A percentile compares a stretch with the other conserved stretches of the same genome.
Evolutionary conservation across 2,113 vertebrate species (phyloP).

Genomic region (Dicrurus megarhynchus): DNA sequence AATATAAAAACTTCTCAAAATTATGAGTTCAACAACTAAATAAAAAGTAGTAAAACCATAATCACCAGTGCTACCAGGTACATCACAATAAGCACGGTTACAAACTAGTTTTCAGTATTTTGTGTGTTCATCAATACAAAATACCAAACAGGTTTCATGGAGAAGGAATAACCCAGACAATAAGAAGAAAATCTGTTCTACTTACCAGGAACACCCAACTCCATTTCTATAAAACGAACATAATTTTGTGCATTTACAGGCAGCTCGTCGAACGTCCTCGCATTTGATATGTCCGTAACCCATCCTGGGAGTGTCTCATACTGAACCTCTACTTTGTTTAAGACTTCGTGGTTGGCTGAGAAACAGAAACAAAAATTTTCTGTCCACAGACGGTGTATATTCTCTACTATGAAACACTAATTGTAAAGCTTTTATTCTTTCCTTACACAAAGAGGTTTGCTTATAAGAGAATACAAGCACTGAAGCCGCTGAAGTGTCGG

Average conservation of each 20-base stretch:
- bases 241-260: constrained; percentile 95
- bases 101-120: background rate
- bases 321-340: constrained; percentile 92
- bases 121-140: background rate
- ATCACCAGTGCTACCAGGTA: background rate
- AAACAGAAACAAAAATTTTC: constrained; percentile 30
- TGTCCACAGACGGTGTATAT: background rate
- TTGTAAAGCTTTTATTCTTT: background rate
- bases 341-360: constrained; percentile 94
- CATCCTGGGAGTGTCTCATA: constrained; percentile 94
- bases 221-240: constrained; percentile 87
- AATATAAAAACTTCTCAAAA: background rate
- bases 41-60: background rate
- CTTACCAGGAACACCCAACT: constrained; percentile 90
- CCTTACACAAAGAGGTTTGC: background rate
- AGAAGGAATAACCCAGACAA: background rate
- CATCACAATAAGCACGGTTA: background rate
- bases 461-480: background rate
- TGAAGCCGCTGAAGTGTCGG: background rate
- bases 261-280: constrained; percentile 87
- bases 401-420: background rate
- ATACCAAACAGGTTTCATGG: background rate
- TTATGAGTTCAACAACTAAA: background rate
- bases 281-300: constrained; percentile 88
- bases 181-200: background rate